Base-by-base conservation (phyloP, 2,888 invertebrate species). In the Chrysolina haemoptera region DNA sequence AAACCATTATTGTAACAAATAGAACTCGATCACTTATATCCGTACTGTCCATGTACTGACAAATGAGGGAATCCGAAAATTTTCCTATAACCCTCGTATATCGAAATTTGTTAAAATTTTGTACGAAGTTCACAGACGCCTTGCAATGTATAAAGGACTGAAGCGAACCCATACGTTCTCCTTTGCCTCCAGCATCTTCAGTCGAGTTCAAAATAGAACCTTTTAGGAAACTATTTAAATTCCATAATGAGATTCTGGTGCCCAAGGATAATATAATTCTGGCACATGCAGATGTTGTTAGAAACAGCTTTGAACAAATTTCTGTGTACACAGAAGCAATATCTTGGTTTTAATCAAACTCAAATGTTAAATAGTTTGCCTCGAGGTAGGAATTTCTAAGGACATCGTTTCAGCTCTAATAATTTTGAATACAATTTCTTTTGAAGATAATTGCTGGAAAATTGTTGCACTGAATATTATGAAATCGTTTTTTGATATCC, bases 151-250 rank as follows among this genome's bases (percentile, higher is more conserved):
- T 55, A 46, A 71, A 71, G 59, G 43, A 55, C 64, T 55, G 16
- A 35, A 53, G 18, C 20, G 53, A 53, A 27, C 64, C 53, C 63
- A 71, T 71, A 64, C 53, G 27, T 65, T 53, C 48, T 53, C 72
- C 68, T 68, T 64, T 72, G 72, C 63, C 68, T 68, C 53, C 53
- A 63, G 63, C 20, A 64, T 20, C 68, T 68, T 50, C 53, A 63
- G 63, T 62, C 48, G 68, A 63, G 66, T 71, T 67, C 62, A 53
- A 71, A 71, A 71, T 55, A 62, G 66, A 68, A 67, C 68, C 72
- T 63, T 64, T 68, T 68, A 50, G 72, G 63, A 68, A 72, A 72
- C 72, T 72, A 72, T 72, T 72, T 68, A 68, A 72, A 68, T 72
- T 72, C 22, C 46, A 43, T 68, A 72, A 72, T 68, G 72, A 72